Percentiles rank a stretch among this genome's conserved stretches.
phyloP scores from a whole-genome alignment of 1,140 invertebrate species.

The Lucilia cuprina region DNA sequence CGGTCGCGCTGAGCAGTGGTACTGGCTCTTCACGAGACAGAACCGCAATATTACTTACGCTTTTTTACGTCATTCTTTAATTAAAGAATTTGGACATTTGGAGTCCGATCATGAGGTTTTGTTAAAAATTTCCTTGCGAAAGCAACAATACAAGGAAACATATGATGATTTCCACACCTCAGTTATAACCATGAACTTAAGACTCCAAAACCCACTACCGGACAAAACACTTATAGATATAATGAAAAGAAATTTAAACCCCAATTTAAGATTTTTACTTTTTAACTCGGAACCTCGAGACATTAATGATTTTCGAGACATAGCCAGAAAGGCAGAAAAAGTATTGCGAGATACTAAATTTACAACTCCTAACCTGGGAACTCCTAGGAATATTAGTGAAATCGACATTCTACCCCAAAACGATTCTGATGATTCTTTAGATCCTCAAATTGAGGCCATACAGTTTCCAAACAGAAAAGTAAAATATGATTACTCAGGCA shows the following conservation, averaged over 20 bases:
- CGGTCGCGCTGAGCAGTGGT: background rate
- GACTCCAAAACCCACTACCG: background rate
- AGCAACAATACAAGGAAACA: background rate
- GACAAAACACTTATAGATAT: background rate
- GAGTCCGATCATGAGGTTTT: constrained; percentile 1
- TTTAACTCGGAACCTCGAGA: background rate
- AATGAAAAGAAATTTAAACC: background rate
- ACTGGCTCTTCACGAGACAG: background rate
- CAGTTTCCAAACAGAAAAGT: background rate
- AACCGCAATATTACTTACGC: background rate
- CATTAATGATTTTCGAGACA: background rate
- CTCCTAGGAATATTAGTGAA: background rate
- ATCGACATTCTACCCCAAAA: background rate
- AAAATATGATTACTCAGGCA: background rate
- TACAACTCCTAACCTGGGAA: background rate
- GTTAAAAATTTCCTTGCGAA: background rate
- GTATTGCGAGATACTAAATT: background rate
- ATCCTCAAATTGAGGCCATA: background rate
- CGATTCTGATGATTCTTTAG: background rate
- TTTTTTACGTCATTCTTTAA: background rate
- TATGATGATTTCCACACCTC: background rate
- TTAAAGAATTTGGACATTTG: background rate
- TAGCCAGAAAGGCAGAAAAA: background rate
- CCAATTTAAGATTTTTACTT: background rate
- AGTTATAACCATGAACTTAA: background rate